A percentile compares a stretch with the other conserved stretches of the same genome.
phyloP scores from a whole-genome alignment of 1,140 invertebrate genomes.

The Lepidurus apus region DNA sequence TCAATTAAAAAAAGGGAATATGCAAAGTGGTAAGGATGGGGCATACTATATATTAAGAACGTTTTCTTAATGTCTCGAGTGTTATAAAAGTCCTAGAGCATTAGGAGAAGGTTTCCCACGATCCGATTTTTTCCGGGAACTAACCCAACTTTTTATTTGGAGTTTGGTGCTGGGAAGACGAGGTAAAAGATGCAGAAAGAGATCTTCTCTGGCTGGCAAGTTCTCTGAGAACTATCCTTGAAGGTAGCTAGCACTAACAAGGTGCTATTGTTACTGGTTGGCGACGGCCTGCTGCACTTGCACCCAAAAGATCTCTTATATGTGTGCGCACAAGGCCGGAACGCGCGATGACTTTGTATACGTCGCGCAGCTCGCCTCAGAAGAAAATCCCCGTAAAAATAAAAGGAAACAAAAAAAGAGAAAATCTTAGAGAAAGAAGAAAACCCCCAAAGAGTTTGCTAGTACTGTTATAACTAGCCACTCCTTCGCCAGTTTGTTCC shows the following conservation, averaged over 20 bases:
- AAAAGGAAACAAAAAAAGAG: too few relatives aligned
- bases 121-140: conserved; percentile 10
- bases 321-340: conserved; percentile 12
- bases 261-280: conserved; percentile 9
- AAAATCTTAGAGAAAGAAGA: too few relatives aligned
- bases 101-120: not conserved
- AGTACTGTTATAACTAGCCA: not conserved
- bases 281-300: not conserved
- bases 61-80: not conserved
- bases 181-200: conserved; percentile 1
- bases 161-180: conserved; percentile 4
- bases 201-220: not conserved
- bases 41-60: not conserved
- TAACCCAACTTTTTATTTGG: not conserved
- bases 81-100: not conserved
- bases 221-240: not conserved
- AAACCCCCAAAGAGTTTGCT: not conserved
- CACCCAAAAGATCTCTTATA: conserved; percentile 19
- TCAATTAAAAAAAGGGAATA: too few relatives aligned
- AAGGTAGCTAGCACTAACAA: not conserved
- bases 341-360: conserved; percentile 7
- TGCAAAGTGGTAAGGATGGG: too few relatives aligned
- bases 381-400: too few relatives aligned
- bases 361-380: not conserved
- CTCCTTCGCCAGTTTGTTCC: not conserved